A percentile compares a stretch with the other conserved stretches of the same genome.
phyloP scores from a whole-genome alignment of 2,113 vertebrate genomes.

The Catharus minimus region DNA sequence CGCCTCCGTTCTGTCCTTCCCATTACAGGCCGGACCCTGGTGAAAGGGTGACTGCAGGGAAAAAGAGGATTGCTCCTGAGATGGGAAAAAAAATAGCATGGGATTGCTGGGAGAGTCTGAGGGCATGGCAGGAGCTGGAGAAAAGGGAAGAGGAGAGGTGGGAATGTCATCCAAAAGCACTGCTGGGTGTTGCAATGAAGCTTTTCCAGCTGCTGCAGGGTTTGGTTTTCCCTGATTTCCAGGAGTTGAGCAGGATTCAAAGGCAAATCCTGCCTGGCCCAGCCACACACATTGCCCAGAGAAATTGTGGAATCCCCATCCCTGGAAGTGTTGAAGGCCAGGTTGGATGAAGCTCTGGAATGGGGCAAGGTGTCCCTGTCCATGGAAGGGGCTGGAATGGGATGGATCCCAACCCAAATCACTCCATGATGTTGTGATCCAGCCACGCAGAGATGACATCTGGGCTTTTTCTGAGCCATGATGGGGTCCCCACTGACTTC shows the following conservation, averaged over 20 bases:
- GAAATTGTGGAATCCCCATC: neutral
- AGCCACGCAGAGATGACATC: neutral
- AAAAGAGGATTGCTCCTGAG: neutral
- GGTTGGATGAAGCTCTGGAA: neutral
- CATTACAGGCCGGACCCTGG: conserved; percentile 24
- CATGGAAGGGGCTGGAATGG: neutral
- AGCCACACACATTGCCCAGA: rapidly evolving
- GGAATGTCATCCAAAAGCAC: neutral
- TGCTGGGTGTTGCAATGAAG: neutral
- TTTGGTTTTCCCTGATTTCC: neutral
- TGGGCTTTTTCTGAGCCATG: rapidly evolving
- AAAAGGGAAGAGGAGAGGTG: neutral
- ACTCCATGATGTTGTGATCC: neutral
- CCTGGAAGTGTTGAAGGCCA: rapidly evolving
- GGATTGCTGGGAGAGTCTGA: neutral
- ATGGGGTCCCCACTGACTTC: rapidly evolving
- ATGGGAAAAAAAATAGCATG: neutral
- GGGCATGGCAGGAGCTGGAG: neutral
- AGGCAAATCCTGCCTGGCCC: neutral
- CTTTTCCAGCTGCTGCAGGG: neutral
- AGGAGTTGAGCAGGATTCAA: neutral
- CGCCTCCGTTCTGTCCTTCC: conserved; percentile 31
- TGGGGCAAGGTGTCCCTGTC: neutral
- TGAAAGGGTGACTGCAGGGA: neutral
- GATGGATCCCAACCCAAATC: neutral